Evolutionary conservation across 2,797 vertebrate species (phyloP).

Genomic region (Gallinago nigripennis): DNA sequence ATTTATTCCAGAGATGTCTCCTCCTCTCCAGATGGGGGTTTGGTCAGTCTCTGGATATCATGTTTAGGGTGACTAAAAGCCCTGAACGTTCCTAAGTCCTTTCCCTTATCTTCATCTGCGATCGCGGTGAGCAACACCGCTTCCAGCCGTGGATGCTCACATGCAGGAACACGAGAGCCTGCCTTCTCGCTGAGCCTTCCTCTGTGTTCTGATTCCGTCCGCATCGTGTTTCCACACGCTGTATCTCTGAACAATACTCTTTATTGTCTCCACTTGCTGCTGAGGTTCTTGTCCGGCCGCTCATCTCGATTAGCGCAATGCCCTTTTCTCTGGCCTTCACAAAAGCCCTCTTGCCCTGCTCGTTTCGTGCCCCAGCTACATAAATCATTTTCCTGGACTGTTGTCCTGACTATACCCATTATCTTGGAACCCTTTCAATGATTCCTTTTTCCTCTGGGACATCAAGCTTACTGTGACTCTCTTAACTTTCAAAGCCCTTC

Average conservation of each 20-base stretch:
- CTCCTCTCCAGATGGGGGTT: background rate
- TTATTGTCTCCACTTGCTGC: constrained; percentile 35
- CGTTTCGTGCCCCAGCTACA: constrained; percentile 20
- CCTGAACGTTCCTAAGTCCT: background rate
- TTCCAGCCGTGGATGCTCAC: background rate
- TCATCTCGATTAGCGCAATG: background rate
- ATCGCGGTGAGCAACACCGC: background rate
- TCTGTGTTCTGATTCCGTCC: background rate
- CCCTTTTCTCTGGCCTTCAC: constrained; percentile 35
- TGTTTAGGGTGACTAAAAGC: background rate
- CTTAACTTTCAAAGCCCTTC: constrained; percentile 65
- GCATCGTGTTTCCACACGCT: background rate
- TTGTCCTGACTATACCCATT: constrained; percentile 54
- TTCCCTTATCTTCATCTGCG: background rate
- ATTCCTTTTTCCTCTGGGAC: constrained; percentile 54
- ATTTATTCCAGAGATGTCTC: background rate
- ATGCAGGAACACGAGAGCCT: background rate
- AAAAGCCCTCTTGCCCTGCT: constrained; percentile 42
- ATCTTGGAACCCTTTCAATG: constrained; percentile 57
- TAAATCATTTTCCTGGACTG: constrained; percentile 53
- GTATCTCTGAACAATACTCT: constrained; percentile 5
- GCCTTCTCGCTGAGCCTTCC: background rate
- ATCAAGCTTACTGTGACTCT: constrained; percentile 63
- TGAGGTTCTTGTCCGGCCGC: background rate
- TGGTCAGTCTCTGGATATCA: background rate